Conservation (phyloP, 1,140 invertebrate genomes). For the Heliconius eleuchia region DNA sequence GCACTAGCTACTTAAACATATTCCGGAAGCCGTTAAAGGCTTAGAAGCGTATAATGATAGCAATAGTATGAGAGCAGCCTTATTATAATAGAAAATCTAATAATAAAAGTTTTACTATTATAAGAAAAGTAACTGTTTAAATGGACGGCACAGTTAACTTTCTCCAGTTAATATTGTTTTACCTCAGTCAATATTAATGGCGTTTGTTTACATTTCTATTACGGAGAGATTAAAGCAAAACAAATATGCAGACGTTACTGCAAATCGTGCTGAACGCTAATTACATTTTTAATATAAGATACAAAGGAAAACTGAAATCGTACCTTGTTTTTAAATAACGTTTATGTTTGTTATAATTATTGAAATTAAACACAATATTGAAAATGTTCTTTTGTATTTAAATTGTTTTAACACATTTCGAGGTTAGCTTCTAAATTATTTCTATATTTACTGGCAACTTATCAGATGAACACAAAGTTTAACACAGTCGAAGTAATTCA, state of each 20-base stretch:
- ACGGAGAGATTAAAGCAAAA: conserved; percentile 20
- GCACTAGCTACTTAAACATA: neutral
- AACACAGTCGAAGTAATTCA: no score
- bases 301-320: no score
- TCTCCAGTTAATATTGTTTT: conserved; percentile 38
- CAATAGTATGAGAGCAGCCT: conserved; percentile 25
- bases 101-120: conserved; percentile 39
- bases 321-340: neutral
- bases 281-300: neutral
- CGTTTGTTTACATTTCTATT: conserved; percentile 30
- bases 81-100: conserved; percentile 32
- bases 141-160: conserved; percentile 35
- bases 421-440: no score
- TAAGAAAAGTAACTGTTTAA: conserved; percentile 36
- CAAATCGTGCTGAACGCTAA: conserved; percentile 17
- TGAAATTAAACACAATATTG: no score
- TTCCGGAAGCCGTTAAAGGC: conserved; percentile 22
- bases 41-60: conserved; percentile 19
- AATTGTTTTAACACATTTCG: no score
- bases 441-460: no score
- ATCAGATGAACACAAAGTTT: no score
- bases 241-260: conserved; percentile 3
- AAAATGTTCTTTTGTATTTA: neutral
- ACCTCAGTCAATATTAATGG: conserved; percentile 30
- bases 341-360: neutral